These are phyloP conservation scores for Meriones unguiculatus DNA, from an alignment of 2,113 vertebrate species.

Conservation along the genomic window DNA sequence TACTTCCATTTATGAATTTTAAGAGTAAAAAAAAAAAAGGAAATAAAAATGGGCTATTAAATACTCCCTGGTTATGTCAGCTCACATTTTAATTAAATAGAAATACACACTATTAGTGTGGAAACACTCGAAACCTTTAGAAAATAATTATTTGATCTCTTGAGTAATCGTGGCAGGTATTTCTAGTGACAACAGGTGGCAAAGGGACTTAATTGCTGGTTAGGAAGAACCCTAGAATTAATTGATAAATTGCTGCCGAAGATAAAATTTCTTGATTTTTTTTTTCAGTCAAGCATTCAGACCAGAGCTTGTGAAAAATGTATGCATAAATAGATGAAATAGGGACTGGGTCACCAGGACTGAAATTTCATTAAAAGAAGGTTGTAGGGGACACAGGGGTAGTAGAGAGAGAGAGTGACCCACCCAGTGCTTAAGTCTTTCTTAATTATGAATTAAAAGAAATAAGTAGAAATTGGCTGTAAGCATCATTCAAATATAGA, in stretches of 20 bases:
- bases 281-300: background rate
- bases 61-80: background rate
- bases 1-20: background rate
- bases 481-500: background rate
- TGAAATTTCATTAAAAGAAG: background rate
- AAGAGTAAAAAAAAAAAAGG: background rate
- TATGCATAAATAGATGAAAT: background rate
- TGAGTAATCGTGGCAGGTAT: background rate
- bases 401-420: background rate
- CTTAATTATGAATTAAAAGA: background rate
- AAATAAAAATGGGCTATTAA: background rate
- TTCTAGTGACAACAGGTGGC: background rate
- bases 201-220: background rate
- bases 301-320: background rate
- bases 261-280: background rate
- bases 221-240: background rate
- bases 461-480: background rate
- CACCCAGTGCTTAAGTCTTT: background rate
- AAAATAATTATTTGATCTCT: background rate
- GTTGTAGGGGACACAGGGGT: background rate
- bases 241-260: background rate
- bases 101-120: background rate
- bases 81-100: conserved; percentile 3
- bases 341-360: background rate
- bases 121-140: background rate